phyloP scores from a whole-genome alignment of 2,888 invertebrate genomes.

The Beris morrisii region DNA sequence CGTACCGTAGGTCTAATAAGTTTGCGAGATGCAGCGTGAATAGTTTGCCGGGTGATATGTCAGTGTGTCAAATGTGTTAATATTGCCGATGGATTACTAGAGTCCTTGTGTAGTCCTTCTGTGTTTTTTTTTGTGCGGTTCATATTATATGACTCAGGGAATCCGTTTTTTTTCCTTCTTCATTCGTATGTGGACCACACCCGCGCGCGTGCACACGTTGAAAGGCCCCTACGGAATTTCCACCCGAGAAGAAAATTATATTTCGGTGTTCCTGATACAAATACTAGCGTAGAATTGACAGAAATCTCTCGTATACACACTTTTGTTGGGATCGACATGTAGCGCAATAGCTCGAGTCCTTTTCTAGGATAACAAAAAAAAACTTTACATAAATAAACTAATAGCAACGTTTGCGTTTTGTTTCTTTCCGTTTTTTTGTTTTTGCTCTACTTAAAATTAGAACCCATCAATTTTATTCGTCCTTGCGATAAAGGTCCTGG shows the following conservation, averaged over 20 bases:
- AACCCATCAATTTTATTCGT: no score
- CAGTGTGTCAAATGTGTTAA: no score
- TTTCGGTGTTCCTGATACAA: slow-evolving; percentile 28
- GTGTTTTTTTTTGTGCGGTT: no score
- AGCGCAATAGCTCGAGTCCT: slow-evolving; percentile 15
- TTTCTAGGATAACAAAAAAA: slow-evolving; percentile 22
- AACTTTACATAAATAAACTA: slow-evolving; percentile 11
- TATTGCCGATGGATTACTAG: no score
- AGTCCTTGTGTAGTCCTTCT: no score
- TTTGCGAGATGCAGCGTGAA: no score
- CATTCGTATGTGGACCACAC: slow-evolving; percentile 50
- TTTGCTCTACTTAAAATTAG: no score
- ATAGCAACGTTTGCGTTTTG: not conserved
- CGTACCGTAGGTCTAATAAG: no score
- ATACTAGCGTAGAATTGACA: slow-evolving; percentile 27
- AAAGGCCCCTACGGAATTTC: slow-evolving; percentile 26
- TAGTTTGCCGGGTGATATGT: no score
- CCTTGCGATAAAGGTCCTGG: no score
- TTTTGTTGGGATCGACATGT: slow-evolving; percentile 21
- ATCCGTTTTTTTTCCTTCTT: slow-evolving; percentile 12
- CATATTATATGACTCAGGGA: slow-evolving; percentile 30
- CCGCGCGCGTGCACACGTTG: slow-evolving; percentile 54
- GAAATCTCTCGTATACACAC: slow-evolving; percentile 27
- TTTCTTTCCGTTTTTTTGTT: no score
- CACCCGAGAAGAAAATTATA: slow-evolving; percentile 32